Evolutionary conservation across 1,140 invertebrate species (phyloP).

Genomic region (Orius laevigatus): DNA sequence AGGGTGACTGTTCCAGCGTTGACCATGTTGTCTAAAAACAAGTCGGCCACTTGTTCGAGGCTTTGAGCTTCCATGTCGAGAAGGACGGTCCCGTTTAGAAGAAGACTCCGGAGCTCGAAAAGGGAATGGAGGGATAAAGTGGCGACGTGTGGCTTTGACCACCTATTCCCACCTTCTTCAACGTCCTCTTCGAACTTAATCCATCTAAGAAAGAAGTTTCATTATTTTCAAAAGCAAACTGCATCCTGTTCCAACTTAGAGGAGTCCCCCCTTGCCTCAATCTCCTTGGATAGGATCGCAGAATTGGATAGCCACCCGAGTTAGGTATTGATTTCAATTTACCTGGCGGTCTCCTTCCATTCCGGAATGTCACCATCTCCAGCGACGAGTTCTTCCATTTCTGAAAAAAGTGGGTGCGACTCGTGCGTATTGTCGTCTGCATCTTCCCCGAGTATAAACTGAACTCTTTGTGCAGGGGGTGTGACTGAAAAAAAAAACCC

Average conservation of each 20-base stretch:
- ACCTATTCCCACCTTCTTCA: slow-evolving; percentile 82
- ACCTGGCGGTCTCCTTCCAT: slow-evolving; percentile 93
- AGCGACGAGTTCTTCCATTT: slow-evolving; percentile 79
- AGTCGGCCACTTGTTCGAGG: slow-evolving; percentile 75
- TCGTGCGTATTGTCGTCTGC: slow-evolving; percentile 67
- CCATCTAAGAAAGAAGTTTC: slow-evolving; percentile 45
- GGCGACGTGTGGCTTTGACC: slow-evolving; percentile 89
- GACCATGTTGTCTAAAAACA: slow-evolving; percentile 83
- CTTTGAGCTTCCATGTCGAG: slow-evolving; percentile 75
- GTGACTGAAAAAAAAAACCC: slow-evolving; percentile 44
- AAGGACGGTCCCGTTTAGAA: slow-evolving; percentile 80
- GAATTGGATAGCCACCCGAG: too few species aligned
- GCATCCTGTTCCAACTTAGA: too few species aligned
- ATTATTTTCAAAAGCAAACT: too few species aligned
- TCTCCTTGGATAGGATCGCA: too few species aligned
- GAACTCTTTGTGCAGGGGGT: slow-evolving; percentile 77
- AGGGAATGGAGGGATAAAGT: slow-evolving; percentile 79
- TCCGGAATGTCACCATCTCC: slow-evolving; percentile 74
- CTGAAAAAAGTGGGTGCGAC: slow-evolving; percentile 80
- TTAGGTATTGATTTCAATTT: too few species aligned
- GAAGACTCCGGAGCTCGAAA: slow-evolving; percentile 70
- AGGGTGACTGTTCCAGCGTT: slow-evolving; percentile 55
- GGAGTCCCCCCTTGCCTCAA: too few species aligned
- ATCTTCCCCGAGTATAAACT: slow-evolving; percentile 91
- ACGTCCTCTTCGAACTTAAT: slow-evolving; percentile 93